These are phyloP conservation scores for Folsomia manolachei DNA, from an alignment of 2,888 invertebrate species.

Conservation along the genomic window DNA sequence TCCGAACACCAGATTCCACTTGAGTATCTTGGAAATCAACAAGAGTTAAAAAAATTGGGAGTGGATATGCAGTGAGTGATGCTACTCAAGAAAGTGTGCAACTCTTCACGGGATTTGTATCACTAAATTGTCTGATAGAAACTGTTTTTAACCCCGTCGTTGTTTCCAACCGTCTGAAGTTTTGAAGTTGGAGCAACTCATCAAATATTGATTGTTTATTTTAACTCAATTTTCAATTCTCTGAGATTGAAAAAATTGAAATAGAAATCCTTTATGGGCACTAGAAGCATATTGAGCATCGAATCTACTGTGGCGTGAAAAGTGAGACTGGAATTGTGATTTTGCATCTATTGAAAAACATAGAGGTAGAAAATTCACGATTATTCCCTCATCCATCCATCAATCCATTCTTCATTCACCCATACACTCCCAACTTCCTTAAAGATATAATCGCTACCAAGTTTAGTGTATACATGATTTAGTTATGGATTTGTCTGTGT, in stretches of 20 bases:
- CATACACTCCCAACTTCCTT: too few species aligned
- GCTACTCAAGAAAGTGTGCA: neutral
- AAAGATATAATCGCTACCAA: too few species aligned
- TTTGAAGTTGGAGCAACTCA: neutral
- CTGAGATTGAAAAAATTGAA: neutral
- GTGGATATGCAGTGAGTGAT: too few species aligned
- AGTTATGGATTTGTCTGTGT: too few species aligned
- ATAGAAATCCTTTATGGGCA: neutral
- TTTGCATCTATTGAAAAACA: neutral
- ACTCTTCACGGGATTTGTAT: neutral
- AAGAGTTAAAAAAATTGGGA: too few species aligned
- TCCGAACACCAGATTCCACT: too few species aligned
- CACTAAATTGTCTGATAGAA: neutral
- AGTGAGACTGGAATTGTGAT: neutral
- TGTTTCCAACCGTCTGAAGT: too few species aligned
- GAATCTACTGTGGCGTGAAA: too few species aligned
- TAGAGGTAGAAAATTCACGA: neutral
- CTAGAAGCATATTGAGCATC: neutral
- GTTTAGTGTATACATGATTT: too few species aligned
- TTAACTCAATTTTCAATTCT: neutral
- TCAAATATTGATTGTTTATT: neutral
- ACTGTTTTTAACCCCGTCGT: neutral
- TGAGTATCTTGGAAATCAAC: neutral
- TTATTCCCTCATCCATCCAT: too few species aligned
- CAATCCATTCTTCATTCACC: too few species aligned